Evolutionary conservation across 1,140 invertebrate species (phyloP).

Genomic region (Brachionus koreanus): DNA sequence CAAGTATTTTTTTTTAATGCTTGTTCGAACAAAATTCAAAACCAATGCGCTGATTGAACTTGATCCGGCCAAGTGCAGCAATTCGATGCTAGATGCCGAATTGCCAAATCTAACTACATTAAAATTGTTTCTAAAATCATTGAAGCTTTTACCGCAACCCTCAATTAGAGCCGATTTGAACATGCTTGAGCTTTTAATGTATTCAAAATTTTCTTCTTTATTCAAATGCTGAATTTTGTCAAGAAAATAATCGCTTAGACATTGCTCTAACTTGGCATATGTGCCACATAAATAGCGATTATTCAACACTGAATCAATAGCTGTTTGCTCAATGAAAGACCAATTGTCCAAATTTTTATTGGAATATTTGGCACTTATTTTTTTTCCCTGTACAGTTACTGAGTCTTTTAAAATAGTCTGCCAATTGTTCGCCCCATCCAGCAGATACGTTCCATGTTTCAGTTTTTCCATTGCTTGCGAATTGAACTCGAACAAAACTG

Average conservation of each 20-base stretch:
- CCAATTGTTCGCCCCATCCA: constrained; percentile 3
- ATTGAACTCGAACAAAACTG: constrained; percentile 29
- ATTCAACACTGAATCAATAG: background rate
- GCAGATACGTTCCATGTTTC: background rate
- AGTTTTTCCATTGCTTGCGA: background rate
- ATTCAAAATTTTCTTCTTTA: background rate
- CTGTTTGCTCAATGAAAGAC: background rate
- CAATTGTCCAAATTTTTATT: background rate
- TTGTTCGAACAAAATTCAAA: constrained; percentile 25
- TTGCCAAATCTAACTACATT: constrained; percentile 36
- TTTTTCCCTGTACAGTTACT: background rate
- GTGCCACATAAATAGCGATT: background rate
- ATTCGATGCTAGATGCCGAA: background rate
- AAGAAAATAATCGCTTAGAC: background rate
- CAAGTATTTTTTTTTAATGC: background rate
- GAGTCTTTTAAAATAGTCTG: background rate
- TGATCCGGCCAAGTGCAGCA: constrained; percentile 2
- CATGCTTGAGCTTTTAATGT: constrained; percentile 5
- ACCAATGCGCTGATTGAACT: constrained; percentile 5
- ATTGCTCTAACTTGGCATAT: constrained; percentile 36
- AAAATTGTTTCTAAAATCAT: constrained; percentile 9
- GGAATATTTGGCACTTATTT: background rate
- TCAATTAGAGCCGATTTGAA: constrained; percentile 38
- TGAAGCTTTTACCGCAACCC: constrained; percentile 15
- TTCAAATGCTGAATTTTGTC: background rate